These are phyloP conservation scores for Felis chaus DNA, from an alignment of 2,113 vertebrate species.

Conservation along the genomic window DNA sequence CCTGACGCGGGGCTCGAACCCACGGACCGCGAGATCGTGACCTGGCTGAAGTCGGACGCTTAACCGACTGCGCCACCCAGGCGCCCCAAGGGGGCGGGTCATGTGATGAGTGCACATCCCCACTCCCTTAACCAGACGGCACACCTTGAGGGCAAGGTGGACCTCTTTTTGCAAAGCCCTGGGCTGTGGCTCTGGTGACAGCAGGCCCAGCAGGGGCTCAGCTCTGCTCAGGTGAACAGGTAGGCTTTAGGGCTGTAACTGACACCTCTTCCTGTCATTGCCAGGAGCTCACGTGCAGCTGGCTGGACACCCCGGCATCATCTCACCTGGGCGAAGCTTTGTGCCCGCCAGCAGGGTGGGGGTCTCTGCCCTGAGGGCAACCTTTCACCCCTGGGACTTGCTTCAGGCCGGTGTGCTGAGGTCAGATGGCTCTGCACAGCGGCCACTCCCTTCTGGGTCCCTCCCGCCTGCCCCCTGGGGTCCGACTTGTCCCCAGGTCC, in stretches of 20 bases:
- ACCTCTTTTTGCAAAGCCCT: fast-evolving
- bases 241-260: fast-evolving
- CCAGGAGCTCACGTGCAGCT: fast-evolving
- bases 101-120: neutral
- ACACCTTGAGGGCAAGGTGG: fast-evolving
- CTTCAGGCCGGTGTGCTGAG: neutral
- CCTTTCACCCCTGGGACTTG: neutral
- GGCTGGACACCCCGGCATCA: neutral
- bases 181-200: neutral
- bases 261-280: neutral
- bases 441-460: neutral
- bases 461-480: neutral
- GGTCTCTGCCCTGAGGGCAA: neutral
- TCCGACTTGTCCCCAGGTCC: neutral
- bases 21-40: fast-evolving
- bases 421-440: neutral
- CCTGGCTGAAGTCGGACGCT: no score
- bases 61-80: no score
- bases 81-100: no score
- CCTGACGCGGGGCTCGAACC: fast-evolving
- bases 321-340: neutral
- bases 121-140: fast-evolving
- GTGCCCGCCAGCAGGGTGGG: no score
- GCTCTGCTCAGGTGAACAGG: neutral
- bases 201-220: neutral